Conservation (phyloP, 2,797 vertebrate species). For the Pelochelys cantorii region DNA sequence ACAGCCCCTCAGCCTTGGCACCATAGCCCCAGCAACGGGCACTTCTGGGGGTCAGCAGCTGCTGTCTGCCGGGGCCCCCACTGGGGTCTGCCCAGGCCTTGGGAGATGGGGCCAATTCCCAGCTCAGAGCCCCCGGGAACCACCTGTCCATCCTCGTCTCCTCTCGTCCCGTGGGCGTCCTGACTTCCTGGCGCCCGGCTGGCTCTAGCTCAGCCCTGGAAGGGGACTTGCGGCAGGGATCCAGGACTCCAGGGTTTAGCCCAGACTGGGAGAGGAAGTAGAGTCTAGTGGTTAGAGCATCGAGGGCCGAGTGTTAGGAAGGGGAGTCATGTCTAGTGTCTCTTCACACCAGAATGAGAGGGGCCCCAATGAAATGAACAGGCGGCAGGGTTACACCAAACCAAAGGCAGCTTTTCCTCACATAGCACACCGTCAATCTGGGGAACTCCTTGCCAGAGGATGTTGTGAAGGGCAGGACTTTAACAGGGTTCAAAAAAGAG, state of each 20-base stretch:
- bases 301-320: not conserved
- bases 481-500: no score
- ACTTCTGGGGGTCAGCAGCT: not conserved
- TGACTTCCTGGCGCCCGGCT: not conserved
- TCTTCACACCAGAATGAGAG: no score
- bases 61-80: not conserved
- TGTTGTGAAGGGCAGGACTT: no score
- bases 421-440: no score
- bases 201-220: not conserved
- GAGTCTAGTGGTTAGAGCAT: not conserved
- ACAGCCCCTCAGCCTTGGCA: no score
- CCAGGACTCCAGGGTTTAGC: not conserved
- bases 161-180: not conserved
- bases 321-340: not conserved
- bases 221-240: not conserved
- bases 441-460: no score
- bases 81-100: not conserved
- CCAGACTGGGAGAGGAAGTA: not conserved
- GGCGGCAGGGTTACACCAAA: no score
- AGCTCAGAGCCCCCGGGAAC: no score
- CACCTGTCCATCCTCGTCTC: not conserved
- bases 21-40: not conserved
- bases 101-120: no score
- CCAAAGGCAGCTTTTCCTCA: no score
- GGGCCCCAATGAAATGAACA: no score